Percentiles rank a stretch among this genome's conserved stretches.
Evolutionary conservation across 2,888 invertebrate species (phyloP).

Genomic region (Melanostoma mellinum): DNA sequence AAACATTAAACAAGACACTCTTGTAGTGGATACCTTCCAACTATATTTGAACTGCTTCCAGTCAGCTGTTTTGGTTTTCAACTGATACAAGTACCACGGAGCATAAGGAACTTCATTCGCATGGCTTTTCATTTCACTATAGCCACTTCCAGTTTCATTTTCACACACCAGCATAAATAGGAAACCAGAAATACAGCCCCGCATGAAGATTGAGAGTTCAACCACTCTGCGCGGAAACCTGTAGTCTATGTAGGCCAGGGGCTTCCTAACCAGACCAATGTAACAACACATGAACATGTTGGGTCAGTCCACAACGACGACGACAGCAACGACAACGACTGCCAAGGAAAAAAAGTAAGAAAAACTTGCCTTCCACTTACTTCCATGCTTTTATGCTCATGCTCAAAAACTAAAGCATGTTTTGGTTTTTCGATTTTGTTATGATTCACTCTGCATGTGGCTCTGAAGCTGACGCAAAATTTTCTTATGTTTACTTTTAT

Average conservation of each 20-base stretch:
- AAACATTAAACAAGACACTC: background rate
- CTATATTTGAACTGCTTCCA: slow-evolving; percentile 33
- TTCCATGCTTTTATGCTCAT: slow-evolving; percentile 16
- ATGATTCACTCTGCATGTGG: slow-evolving; percentile 62
- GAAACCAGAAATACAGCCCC: slow-evolving; percentile 63
- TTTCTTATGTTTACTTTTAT: slow-evolving; percentile 47
- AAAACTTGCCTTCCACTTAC: slow-evolving; percentile 41
- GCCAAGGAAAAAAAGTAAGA: slow-evolving; percentile 7
- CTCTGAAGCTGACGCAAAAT: slow-evolving; percentile 25
- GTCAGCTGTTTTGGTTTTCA: slow-evolving; percentile 61
- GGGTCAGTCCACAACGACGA: slow-evolving; percentile 6
- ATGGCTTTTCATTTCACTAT: slow-evolving; percentile 67
- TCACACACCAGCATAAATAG: slow-evolving; percentile 13
- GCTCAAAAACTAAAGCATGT: slow-evolving; percentile 26
- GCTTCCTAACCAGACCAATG: slow-evolving; percentile 71
- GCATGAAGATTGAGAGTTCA: slow-evolving; percentile 64
- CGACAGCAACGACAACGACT: slow-evolving; percentile 1
- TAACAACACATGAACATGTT: slow-evolving; percentile 44
- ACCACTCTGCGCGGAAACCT: slow-evolving; percentile 64
- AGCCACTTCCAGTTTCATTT: slow-evolving; percentile 68
- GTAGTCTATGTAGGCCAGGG: slow-evolving; percentile 71
- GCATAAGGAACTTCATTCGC: background rate
- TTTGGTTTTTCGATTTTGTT: slow-evolving; percentile 57
- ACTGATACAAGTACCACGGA: slow-evolving; percentile 36
- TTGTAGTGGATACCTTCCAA: background rate